Evolutionary conservation across 2,888 invertebrate species (phyloP), one percentile per base, ranked within the genome.

Genomic region (Parnassius smintheus): DNA sequence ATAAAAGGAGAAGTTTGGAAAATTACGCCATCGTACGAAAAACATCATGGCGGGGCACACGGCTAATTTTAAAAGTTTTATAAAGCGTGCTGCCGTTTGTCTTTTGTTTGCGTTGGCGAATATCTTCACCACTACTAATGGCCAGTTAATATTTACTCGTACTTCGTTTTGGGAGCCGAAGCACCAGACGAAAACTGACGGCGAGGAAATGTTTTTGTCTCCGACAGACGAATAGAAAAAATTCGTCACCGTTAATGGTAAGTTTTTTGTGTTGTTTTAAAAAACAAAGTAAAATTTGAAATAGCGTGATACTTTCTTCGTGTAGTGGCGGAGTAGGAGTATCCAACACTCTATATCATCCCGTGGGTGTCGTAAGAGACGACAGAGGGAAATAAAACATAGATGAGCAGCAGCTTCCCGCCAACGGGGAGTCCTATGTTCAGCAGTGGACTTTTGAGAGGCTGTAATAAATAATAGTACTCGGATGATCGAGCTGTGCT

Each of bases 81-180:
- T 54, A 18, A 71, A 66, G 54, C 69, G 68, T 10, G 65, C 64
- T 2, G 68, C 66, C 1, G 41, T 72, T n/a, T 70, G 66, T 35
- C 53, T 75, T 9, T 50, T 71, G 7, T 62, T 74, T 41, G 69
- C 67, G 78, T 82, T 76, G 70, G 73, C 83, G 75, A 66, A 72
- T 71, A 55, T 63, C 72, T 18, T 67, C 73, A 56, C 62, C 80
- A 62, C 68, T 72, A 64, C 82, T 0, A 80, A 85, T n/a, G 92
- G 87, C 0, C 93, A 93, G 74, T 79, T 93, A 51, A 93, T 93
- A 9, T 93, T 93, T 73, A 92, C 18, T 18, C 18, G 18, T 18
- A 18, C 93, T 46, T 90, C 93, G 1, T 89, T 88, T 3, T 93
- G 93, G 93, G 93, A 93, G 2, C 93, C 93, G 73, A 78, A 91